Evolutionary conservation across 92 coral and sea anemone genomes (phyloP).

Genomic region (Muricea muricata): DNA sequence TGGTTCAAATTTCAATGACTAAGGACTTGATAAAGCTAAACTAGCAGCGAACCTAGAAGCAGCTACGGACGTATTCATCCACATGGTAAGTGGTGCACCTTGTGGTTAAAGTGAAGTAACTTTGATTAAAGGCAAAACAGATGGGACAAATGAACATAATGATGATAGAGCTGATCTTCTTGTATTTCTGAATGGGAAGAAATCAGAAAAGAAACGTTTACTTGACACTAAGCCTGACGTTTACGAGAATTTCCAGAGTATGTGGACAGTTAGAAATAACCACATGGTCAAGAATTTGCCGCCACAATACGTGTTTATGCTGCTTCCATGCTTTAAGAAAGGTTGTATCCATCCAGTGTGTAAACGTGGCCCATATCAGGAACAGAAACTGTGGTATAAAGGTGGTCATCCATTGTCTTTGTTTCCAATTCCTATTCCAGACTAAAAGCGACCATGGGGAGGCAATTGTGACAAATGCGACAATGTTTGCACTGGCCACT

Average conservation of each 20-base stretch:
- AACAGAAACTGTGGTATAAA: background rate
- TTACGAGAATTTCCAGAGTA: background rate
- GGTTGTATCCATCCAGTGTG: constrained; percentile 51
- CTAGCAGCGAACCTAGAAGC: background rate
- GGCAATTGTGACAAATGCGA: background rate
- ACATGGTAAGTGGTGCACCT: background rate
- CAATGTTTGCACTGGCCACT: constrained; percentile 5
- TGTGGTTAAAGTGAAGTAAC: background rate
- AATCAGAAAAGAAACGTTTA: background rate
- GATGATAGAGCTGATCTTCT: background rate
- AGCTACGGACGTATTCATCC: constrained; percentile 29
- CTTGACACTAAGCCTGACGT: background rate
- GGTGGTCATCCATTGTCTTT: background rate
- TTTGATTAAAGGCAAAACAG: constrained; percentile 9
- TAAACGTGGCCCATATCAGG: background rate
- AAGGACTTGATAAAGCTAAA: background rate
- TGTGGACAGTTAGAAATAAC: background rate
- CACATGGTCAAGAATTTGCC: background rate
- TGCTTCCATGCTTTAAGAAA: constrained; percentile 29
- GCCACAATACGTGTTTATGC: constrained; percentile 33
- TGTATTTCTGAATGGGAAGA: background rate
- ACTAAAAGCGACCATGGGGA: background rate
- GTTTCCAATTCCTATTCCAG: background rate
- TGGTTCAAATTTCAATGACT: background rate
- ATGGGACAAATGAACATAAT: background rate